These are phyloP conservation scores for Dendropsophus ebraccatus DNA, from an alignment of 2,113 vertebrate species.

Conservation along the genomic window DNA sequence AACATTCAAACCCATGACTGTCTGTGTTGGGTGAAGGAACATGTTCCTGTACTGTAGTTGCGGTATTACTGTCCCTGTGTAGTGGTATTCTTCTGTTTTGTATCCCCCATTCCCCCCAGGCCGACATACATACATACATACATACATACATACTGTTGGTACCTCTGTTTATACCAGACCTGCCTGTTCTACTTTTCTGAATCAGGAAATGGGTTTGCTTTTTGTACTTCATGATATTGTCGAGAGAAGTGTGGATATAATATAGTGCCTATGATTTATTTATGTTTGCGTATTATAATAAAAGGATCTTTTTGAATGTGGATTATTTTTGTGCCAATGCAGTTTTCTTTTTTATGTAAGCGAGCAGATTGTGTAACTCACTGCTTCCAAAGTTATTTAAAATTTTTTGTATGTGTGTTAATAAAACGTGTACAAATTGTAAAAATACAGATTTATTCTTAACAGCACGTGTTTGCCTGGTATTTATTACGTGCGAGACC, in stretches of 20 bases:
- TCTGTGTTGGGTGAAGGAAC: background rate
- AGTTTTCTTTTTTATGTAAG: constrained; percentile 81
- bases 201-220: constrained; percentile 73
- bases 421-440: constrained; percentile 75
- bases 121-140: background rate
- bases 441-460: constrained; percentile 82
- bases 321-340: constrained; percentile 88
- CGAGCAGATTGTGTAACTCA: constrained; percentile 76
- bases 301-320: constrained; percentile 82
- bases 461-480: constrained; percentile 65
- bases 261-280: constrained; percentile 98
- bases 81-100: background rate
- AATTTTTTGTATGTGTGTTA: constrained; percentile 80
- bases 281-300: constrained; percentile 80
- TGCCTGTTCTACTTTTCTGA: constrained; percentile 72
- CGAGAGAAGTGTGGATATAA: constrained; percentile 75
- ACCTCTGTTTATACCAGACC: constrained; percentile 69
- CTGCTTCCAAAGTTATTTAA: constrained; percentile 86
- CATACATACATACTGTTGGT: constrained; percentile 42
- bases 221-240: constrained; percentile 73
- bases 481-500: constrained; percentile 54
- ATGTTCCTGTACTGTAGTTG: background rate
- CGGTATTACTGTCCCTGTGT: background rate
- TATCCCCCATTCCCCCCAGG: background rate
- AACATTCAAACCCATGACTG: background rate